Base-by-base conservation (phyloP, 2,113 vertebrate species). In the Mola mola region DNA sequence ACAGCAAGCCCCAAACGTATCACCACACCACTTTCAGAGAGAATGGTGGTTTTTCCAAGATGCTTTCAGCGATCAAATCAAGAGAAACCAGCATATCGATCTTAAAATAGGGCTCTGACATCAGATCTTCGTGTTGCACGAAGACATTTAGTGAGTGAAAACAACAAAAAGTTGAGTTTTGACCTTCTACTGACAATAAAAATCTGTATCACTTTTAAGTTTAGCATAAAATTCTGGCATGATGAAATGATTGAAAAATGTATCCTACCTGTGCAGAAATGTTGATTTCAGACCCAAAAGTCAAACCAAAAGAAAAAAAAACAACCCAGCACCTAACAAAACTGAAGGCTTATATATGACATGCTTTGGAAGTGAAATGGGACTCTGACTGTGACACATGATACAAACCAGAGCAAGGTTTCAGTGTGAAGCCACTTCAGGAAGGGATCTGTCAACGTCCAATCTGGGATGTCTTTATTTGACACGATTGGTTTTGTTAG, bases 401-500 rank as follows among this genome's bases (percentile, higher is more conserved):
- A 83, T 87, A 87, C 83, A 87, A 88, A 87, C 79, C 80, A 44
- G 49, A 76, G 79, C 79, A 81, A 77, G 67, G 72, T 83, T 75
- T 38, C 69, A 80, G 74, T 85, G 77, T 74, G 83, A 83, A 87
- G 85, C 84, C 86, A 91, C 81, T 90, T 88, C 63, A 72, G 82
- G 73, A 79, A 50, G 59, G 80, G 78, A 89, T 81, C 86, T 86
- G 90, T 85, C 84, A 81, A 61, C 68, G 78, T 85, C 88, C 81
- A 73, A 83, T 83, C 79, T 87, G 85, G 82, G 90, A 91, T 87
- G 91, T 91, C 90, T 93, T 92, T 81, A 91, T 93, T 92, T 89
- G 89, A 90, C 85, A 74, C 37, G 79, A 87, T 77, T 85, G 85
- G 75, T 89, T 89, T 92, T 93, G 93, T 94, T 90, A 92, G 87